Conservation (phyloP, 2,888 invertebrate genomes). For the Calameuta idolon region DNA sequence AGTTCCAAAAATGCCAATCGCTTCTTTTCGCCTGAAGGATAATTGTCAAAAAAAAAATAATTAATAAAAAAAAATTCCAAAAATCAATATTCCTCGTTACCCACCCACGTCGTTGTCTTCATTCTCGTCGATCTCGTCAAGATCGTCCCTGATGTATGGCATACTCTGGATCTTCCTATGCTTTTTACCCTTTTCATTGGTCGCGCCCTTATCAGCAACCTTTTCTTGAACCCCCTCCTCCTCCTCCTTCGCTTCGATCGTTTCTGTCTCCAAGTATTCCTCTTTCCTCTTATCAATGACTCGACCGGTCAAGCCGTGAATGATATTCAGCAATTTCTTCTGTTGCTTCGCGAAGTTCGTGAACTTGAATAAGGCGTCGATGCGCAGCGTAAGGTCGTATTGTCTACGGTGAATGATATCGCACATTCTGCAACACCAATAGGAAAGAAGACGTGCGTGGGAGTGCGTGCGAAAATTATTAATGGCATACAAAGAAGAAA, state of each 20-base stretch:
- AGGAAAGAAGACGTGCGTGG: background rate
- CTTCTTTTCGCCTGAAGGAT: conserved; percentile 76
- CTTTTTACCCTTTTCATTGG: conserved; percentile 10
- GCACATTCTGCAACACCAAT: conserved; percentile 66
- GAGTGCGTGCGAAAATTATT: background rate
- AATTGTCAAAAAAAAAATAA: conserved; percentile 2
- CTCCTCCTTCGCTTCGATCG: conserved; percentile 53
- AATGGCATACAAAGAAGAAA: background rate
- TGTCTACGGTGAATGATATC: conserved; percentile 70
- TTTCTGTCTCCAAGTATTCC: conserved; percentile 33
- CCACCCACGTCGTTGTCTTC: conserved; percentile 63
- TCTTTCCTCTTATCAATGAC: conserved; percentile 58
- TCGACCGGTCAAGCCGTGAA: conserved; percentile 68
- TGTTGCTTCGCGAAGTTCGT: conserved; percentile 67
- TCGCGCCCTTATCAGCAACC: conserved; percentile 30
- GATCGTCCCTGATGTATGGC: conserved; percentile 60
- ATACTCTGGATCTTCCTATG: conserved; percentile 31
- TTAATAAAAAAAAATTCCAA: conserved; percentile 11
- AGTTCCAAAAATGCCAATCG: conserved; percentile 90
- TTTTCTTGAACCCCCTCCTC: conserved; percentile 57
- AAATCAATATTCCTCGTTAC: conserved; percentile 20
- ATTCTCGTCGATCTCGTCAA: conserved; percentile 69
- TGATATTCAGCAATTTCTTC: conserved; percentile 64
- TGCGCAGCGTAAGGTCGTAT: conserved; percentile 67
- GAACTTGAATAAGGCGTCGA: conserved; percentile 67